phyloP scores from a whole-genome alignment of 2,888 invertebrate species.

The Aleiodes alternator region DNA sequence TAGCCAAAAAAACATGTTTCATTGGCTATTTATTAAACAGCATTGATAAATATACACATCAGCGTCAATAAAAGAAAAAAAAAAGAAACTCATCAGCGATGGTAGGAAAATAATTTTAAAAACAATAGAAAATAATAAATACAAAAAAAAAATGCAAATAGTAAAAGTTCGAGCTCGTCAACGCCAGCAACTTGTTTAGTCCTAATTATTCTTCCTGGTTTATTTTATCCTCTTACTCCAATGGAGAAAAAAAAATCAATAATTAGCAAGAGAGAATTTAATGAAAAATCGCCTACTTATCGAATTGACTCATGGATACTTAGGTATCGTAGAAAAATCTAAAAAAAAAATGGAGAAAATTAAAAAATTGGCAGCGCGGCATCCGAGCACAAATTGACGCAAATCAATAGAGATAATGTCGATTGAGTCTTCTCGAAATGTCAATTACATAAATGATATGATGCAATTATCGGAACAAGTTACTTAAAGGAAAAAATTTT shows the following conservation, averaged over 20 bases:
- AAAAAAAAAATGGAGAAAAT: no score
- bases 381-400: constrained; percentile 49
- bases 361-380: constrained; percentile 45
- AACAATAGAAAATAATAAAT: constrained; percentile 6
- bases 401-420: constrained; percentile 29
- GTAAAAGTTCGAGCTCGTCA: constrained; percentile 34
- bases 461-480: constrained; percentile 55
- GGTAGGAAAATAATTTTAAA: constrained; percentile 3
- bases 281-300: constrained; percentile 51
- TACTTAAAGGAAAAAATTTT: constrained; percentile 54
- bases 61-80: constrained; percentile 36
- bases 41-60: constrained; percentile 35
- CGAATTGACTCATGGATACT: constrained; percentile 55
- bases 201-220: constrained; percentile 37
- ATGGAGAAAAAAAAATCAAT: constrained; percentile 22
- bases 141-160: constrained; percentile 16
- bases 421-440: constrained; percentile 68
- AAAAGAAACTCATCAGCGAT: constrained; percentile 10
- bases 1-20: constrained; percentile 13
- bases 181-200: constrained; percentile 36
- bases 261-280: constrained; percentile 6
- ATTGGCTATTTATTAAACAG: constrained; percentile 6
- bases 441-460: constrained; percentile 66
- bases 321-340: constrained; percentile 18
- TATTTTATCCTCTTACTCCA: constrained; percentile 35